These are phyloP conservation scores for Sicus ferrugineus DNA, from an alignment of 2,888 invertebrate species.

Conservation along the genomic window DNA sequence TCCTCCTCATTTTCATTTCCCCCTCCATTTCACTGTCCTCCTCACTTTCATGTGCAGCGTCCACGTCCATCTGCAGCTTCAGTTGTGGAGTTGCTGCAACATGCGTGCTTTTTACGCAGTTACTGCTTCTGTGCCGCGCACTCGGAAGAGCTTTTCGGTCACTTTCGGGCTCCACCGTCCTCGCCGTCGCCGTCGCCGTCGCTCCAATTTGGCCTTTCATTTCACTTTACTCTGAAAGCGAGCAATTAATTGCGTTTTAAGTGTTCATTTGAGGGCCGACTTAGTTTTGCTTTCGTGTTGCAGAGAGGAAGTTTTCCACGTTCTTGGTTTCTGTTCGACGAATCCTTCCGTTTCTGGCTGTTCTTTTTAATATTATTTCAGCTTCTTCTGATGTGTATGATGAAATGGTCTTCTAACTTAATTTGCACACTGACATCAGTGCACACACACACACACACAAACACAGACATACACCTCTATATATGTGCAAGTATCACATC, in stretches of 20 bases:
- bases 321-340: constrained; percentile 25
- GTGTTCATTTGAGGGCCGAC: constrained; percentile 57
- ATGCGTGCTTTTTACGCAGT: neutral
- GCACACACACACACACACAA: constrained; percentile 7
- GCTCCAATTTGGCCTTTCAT: neutral
- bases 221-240: constrained; percentile 41
- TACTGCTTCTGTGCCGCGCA: neutral
- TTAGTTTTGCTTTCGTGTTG: constrained; percentile 39
- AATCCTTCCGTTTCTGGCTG: neutral
- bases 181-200: neutral
- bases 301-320: constrained; percentile 25
- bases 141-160: neutral
- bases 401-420: constrained; percentile 3
- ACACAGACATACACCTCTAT: neutral
- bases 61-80: constrained; percentile 52
- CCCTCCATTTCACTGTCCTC: constrained; percentile 45
- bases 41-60: too few species aligned
- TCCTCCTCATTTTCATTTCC: constrained; percentile 41
- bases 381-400: too few species aligned
- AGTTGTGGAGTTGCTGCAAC: constrained; percentile 40
- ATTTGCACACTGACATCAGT: neutral
- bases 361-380: neutral
- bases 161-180: too few species aligned
- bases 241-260: constrained; percentile 60
- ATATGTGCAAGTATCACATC: neutral